phyloP scores from a whole-genome alignment of 2,113 vertebrate species.

The Cettia cetti region DNA sequence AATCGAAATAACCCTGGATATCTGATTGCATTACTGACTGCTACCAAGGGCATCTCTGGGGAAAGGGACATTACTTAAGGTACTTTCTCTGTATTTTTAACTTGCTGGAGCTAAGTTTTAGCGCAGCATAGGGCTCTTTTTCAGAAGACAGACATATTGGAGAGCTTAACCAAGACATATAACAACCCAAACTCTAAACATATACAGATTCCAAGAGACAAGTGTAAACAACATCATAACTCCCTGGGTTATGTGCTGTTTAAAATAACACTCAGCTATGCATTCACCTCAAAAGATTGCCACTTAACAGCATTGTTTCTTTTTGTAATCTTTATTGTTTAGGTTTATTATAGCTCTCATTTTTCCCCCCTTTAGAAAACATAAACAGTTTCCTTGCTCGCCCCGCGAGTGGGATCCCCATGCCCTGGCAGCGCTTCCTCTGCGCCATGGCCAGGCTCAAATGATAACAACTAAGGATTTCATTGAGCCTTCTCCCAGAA shows the following conservation, averaged over 20 bases:
- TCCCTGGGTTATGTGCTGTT: conserved; percentile 50
- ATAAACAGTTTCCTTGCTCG: background rate
- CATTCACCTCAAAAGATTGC: conserved; percentile 50
- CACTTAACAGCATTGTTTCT: conserved; percentile 24
- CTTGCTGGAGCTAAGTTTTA: conserved; percentile 56
- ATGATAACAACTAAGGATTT: background rate
- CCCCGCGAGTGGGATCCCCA: accelerated
- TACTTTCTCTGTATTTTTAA: conserved; percentile 52
- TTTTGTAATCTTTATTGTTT: conserved; percentile 56
- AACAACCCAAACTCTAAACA: conserved; percentile 46
- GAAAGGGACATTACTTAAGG: conserved; percentile 62
- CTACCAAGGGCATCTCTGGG: conserved; percentile 63
- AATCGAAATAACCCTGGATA: conserved; percentile 66
- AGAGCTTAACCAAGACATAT: conserved; percentile 53
- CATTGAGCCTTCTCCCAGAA: background rate
- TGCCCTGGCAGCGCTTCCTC: background rate
- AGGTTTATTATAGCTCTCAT: conserved; percentile 35
- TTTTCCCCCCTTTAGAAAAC: background rate
- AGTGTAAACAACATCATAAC: conserved; percentile 61
- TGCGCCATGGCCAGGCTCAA: accelerated
- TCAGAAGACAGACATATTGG: conserved; percentile 47
- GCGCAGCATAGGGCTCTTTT: background rate
- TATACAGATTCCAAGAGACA: conserved; percentile 48
- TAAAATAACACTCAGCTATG: conserved; percentile 53
- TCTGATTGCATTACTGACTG: conserved; percentile 68